A percentile compares a stretch with the other conserved stretches of the same genome.
Conservation (phyloP, 2,797 vertebrate genomes). For the Gambelia wislizenii region DNA sequence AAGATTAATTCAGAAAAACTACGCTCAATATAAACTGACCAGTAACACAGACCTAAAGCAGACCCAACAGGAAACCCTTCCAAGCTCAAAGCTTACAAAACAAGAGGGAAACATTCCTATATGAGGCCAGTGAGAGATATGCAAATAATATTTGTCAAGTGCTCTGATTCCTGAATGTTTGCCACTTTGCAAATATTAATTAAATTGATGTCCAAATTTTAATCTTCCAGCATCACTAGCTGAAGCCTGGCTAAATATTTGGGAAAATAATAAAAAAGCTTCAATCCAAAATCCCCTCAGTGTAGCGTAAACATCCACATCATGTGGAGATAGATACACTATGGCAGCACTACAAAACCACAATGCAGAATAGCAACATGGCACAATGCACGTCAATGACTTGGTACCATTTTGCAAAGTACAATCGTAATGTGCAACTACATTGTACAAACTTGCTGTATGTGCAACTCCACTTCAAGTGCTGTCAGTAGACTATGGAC, state of each 20-base stretch:
- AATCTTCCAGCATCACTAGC: not conserved
- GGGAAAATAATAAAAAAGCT: not conserved
- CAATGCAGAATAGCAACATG: too few species aligned
- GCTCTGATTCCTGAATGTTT: not conserved
- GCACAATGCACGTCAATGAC: too few species aligned
- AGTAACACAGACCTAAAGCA: not conserved
- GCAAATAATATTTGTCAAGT: not conserved
- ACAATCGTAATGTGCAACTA: too few species aligned
- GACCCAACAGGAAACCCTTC: not conserved
- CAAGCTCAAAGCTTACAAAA: not conserved
- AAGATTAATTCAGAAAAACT: not conserved
- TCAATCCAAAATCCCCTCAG: not conserved
- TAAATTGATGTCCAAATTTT: not conserved
- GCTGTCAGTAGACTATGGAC: too few species aligned
- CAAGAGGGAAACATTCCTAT: not conserved
- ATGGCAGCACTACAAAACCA: too few species aligned
- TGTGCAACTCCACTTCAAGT: too few species aligned
- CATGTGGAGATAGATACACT: too few species aligned
- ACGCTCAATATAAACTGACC: not conserved
- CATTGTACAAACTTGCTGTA: too few species aligned
- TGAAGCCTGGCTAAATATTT: slow-evolving; percentile 2
- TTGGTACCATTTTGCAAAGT: too few species aligned
- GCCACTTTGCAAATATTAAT: not conserved
- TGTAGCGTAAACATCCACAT: too few species aligned
- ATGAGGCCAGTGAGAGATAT: not conserved